Base-by-base conservation (phyloP, 1,140 invertebrate genomes). In the Megathymus violae region DNA sequence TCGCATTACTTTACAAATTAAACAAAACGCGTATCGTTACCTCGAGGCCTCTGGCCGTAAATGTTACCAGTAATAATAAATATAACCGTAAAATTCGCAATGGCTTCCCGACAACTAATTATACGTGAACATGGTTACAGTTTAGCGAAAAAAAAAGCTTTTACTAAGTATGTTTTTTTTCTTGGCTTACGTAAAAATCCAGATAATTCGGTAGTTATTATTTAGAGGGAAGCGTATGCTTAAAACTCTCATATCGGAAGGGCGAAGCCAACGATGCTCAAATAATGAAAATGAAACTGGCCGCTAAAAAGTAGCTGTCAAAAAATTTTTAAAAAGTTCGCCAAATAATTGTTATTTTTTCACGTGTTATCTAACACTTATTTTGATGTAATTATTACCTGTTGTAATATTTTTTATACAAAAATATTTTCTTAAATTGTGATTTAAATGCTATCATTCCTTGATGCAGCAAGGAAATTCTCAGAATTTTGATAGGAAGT, bases 171-270 rank as follows among this genome's bases (percentile, higher is more conserved):
- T 44, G 19, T 56, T 56, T 43, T 56, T 25, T 16, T 31, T 16
- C 52, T 44, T 44, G 4, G 22, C 13, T 22, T 25, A 40, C 52
- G n/a, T 31, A 56, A 56, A 54, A 11, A 5, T 56, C 41, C 40
- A 56, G 38, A 22, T 56, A 56, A 56, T 56, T 40, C 40, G 52
- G 52, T 56, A 40, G 44, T 56, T 56, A 44, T 56, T 56, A 56
- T 56, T 56, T 56, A 56, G 51, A 43, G 40, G 11, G 51, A 56
- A 40, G 40, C 34, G 52, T 58, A 44, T 58, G 40, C 22, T 31
- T 34, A 34, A 58, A 58, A 44, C 41, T 58, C 52, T 44, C 41
- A 46, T 58, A 56, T 56, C 44, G 40, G 40, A 56, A 44, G 40
- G 52, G 52, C 52, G 11, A 4, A 14, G 50, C 17, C 50, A 54